Evolutionary conservation across 2,113 vertebrate genomes (phyloP).

Genomic region (Condylura cristata): DNA sequence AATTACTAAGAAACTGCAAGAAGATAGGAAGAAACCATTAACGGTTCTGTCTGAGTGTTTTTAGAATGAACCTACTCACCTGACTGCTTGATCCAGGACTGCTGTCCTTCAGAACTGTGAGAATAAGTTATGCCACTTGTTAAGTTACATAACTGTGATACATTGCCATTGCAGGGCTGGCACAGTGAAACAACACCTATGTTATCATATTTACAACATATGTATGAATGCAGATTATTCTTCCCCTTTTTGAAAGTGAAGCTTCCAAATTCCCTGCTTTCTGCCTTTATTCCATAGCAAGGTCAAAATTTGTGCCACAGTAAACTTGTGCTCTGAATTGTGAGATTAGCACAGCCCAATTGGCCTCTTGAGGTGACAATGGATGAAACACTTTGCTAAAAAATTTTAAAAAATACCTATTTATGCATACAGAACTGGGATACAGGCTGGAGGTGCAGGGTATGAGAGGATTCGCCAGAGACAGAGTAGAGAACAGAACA

Average conservation of each 20-base stretch:
- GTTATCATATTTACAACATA: not conserved
- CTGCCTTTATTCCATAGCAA: not conserved
- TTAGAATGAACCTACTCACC: not conserved
- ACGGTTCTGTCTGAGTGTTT: not conserved
- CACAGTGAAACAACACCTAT: not conserved
- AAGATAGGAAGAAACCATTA: not conserved
- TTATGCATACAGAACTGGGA: no score
- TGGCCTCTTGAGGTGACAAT: not conserved
- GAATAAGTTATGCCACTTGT: not conserved
- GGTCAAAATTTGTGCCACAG: not conserved
- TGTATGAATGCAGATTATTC: not conserved
- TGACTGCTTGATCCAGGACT: not conserved
- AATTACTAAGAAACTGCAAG: not conserved
- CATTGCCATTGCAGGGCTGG: not conserved
- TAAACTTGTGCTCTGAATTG: not conserved
- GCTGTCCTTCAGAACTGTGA: not conserved
- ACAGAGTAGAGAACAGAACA: no score
- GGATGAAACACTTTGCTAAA: not conserved
- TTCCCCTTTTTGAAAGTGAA: conserved; percentile 6
- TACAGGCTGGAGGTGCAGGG: no score
- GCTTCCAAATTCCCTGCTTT: not conserved
- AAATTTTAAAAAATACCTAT: no score
- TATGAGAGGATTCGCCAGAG: no score
- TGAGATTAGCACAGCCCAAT: not conserved
- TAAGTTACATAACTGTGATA: not conserved